Conservation (phyloP, 64 coral and sea anemone species). For the Montipora sp. region DNA sequence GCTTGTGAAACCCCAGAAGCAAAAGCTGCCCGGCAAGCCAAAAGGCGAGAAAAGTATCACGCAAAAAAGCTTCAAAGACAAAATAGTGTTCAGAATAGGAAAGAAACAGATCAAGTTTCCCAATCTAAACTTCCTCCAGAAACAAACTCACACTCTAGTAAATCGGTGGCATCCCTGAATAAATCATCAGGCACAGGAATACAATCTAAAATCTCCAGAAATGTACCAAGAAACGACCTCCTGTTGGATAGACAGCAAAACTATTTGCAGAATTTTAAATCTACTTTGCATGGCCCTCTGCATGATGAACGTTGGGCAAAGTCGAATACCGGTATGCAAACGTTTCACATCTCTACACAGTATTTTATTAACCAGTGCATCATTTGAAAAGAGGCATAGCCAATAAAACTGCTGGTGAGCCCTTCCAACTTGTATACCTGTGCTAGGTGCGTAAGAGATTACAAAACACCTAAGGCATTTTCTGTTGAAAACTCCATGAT, state of each 20-base stretch:
- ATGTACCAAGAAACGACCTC: not conserved
- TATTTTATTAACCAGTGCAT: constrained; percentile 3
- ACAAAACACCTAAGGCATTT: constrained; percentile 8
- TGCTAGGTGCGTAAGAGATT: constrained; percentile 3
- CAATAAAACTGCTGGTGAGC: not conserved
- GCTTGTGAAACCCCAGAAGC: not conserved
- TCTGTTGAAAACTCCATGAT: constrained; percentile 9
- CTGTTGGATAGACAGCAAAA: constrained; percentile 1
- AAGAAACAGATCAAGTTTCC: not conserved
- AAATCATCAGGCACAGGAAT: not conserved
- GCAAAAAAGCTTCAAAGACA: not conserved
- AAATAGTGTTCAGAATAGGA: not conserved
- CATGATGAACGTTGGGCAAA: constrained; percentile 18
- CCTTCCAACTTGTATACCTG: not conserved
- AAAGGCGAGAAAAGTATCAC: not conserved
- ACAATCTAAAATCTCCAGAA: not conserved
- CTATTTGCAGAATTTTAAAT: constrained; percentile 12
- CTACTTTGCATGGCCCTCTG: constrained; percentile 12
- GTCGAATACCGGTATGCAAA: not conserved
- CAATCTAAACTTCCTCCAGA: not conserved
- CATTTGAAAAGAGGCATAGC: constrained; percentile 24
- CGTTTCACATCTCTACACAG: not conserved
- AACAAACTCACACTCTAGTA: not conserved
- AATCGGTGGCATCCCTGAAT: not conserved
- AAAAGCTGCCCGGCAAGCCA: not conserved